These are phyloP conservation scores for Lampris megalopsis DNA, from an alignment of 2,113 vertebrate species.

Conservation along the genomic window DNA sequence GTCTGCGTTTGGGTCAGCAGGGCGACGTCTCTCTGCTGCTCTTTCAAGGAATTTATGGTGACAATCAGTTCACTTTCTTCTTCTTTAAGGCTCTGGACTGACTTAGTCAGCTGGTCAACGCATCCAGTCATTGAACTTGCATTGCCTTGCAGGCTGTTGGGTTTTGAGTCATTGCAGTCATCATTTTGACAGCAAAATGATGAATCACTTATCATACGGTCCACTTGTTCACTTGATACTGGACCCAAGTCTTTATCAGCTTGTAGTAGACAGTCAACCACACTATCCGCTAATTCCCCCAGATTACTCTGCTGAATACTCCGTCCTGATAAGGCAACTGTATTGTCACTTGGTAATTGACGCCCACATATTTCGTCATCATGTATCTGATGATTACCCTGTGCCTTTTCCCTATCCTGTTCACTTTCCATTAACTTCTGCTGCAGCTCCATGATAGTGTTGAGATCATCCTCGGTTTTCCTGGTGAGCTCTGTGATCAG, in stretches of 20 bases:
- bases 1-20: conserved; percentile 61
- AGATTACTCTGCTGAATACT: conserved; percentile 2
- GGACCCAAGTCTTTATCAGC: conserved; percentile 10
- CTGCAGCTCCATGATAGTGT: conserved; percentile 72
- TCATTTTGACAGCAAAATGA: conserved; percentile 17
- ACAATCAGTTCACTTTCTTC: conserved; percentile 55
- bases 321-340: neutral
- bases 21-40: conserved; percentile 58
- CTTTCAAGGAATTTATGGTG: conserved; percentile 44
- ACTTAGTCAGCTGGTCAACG: conserved; percentile 33
- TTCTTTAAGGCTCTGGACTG: conserved; percentile 55
- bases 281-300: conserved; percentile 16
- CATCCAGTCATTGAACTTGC: conserved; percentile 34
- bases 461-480: conserved; percentile 70
- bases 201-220: neutral
- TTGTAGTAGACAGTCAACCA: conserved; percentile 31
- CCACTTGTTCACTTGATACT: conserved; percentile 1
- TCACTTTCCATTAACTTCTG: conserved; percentile 39
- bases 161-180: neutral
- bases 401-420: conserved; percentile 25
- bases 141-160: conserved; percentile 12
- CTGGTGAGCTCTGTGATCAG: conserved; percentile 68
- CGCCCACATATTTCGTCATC: neutral
- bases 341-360: conserved; percentile 8
- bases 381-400: neutral